Evolutionary conservation across 2,888 invertebrate species (phyloP).

Genomic region (Acleris literana): DNA sequence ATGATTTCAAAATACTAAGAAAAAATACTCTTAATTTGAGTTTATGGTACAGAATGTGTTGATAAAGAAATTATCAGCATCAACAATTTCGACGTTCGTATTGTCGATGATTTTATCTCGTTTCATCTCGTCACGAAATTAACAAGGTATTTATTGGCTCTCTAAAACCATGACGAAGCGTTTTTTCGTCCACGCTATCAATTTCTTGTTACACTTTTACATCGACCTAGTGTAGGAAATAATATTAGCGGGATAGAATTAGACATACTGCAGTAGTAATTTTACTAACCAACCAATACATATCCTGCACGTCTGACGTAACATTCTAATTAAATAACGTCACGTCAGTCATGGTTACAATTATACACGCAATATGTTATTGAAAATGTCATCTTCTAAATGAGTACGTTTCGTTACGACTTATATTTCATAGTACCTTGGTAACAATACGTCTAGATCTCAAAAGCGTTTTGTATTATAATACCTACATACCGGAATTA

Average conservation of each 20-base stretch:
- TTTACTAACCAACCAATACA: neutral
- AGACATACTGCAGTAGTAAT: neutral
- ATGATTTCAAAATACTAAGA: too few relatives aligned
- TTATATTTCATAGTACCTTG: too few relatives aligned
- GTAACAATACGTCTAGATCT: too few relatives aligned
- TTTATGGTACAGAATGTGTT: slow-evolving; percentile 34
- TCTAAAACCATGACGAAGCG: slow-evolving; percentile 60
- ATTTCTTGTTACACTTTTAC: slow-evolving; percentile 28
- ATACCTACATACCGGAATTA: too few relatives aligned
- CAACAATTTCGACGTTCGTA: slow-evolving; percentile 53
- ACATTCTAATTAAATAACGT: too few relatives aligned
- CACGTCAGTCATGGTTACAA: too few relatives aligned
- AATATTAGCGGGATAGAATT: neutral
- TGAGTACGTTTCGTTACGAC: too few relatives aligned
- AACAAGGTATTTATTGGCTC: slow-evolving; percentile 61
- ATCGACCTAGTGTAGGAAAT: neutral
- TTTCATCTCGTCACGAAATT: slow-evolving; percentile 70
- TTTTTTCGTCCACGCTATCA: slow-evolving; percentile 53
- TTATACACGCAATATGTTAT: too few relatives aligned
- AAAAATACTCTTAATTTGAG: too few relatives aligned
- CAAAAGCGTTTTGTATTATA: too few relatives aligned
- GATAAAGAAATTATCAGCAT: slow-evolving; percentile 60
- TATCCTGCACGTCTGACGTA: too few relatives aligned
- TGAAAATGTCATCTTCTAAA: too few relatives aligned
- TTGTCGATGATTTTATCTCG: slow-evolving; percentile 54